phyloP scores from a whole-genome alignment of 1,140 invertebrate genomes.

The Bathynomus jamesi region DNA sequence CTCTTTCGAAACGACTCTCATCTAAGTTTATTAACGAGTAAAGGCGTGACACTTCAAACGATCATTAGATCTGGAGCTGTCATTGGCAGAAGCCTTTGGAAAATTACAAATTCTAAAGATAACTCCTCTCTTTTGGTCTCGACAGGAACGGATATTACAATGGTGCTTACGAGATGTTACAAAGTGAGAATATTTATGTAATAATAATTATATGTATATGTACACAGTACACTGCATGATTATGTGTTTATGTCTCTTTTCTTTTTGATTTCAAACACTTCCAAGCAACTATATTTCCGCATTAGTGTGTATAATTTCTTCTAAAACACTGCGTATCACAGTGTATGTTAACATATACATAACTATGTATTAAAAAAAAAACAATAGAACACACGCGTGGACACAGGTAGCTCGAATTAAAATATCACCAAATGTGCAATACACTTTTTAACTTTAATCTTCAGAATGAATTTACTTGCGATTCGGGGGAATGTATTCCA shows the following conservation, averaged over 20 bases:
- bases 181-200: not conserved
- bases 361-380: no score
- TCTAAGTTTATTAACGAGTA: not conserved
- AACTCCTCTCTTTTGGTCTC: not conserved
- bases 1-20: not conserved
- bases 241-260: not conserved
- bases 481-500: not conserved
- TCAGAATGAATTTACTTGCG: not conserved
- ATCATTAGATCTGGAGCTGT: not conserved
- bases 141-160: not conserved
- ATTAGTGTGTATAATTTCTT: no score
- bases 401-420: no score
- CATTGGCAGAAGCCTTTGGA: not conserved
- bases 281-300: no score
- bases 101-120: not conserved
- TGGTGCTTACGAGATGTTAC: not conserved
- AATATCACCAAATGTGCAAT: no score
- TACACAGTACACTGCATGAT: not conserved
- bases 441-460: no score
- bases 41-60: not conserved
- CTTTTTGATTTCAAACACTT: no score
- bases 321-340: no score
- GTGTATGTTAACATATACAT: no score
- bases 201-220: not conserved
- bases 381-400: no score